phyloP scores from a whole-genome alignment of 2,888 invertebrate species.

The Tolmerus cingulatus region DNA sequence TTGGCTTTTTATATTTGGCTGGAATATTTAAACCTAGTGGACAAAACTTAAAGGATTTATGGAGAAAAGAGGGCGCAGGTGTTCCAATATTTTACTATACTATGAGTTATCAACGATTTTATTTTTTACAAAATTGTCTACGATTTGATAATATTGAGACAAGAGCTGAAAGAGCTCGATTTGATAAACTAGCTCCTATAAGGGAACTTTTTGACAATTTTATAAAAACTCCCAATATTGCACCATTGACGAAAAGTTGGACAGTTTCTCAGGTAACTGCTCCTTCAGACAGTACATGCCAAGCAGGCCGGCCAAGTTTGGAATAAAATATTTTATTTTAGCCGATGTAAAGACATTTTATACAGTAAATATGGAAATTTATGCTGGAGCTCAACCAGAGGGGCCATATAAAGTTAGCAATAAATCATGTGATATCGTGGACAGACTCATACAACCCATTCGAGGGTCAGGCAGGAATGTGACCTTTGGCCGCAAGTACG shows the following conservation, averaged over 20 bases:
- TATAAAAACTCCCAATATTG: neutral
- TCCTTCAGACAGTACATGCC: slow-evolving; percentile 41
- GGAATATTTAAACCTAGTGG: neutral
- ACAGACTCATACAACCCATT: neutral
- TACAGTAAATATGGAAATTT: slow-evolving; percentile 17
- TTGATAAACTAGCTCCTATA: neutral
- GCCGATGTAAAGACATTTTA: slow-evolving; percentile 36
- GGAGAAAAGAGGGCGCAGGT: neutral
- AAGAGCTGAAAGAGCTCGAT: neutral
- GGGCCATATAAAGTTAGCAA: neutral
- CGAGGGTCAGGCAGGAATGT: neutral
- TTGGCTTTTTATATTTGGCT: neutral
- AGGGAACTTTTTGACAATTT: neutral
- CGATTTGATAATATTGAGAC: neutral
- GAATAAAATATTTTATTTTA: slow-evolving; percentile 36
- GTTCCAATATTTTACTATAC: neutral
- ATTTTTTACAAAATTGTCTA: neutral
- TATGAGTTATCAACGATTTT: neutral
- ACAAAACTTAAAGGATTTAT: neutral
- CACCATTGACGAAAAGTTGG: neutral
- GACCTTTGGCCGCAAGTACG: neutral
- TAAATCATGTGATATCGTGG: neutral
- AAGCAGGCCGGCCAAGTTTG: slow-evolving; percentile 41
- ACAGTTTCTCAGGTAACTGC: slow-evolving; percentile 25
- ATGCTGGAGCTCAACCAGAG: neutral